A percentile compares a stretch with the other conserved stretches of the same genome.
Conservation (phyloP, 2,888 invertebrate species). For the Ypsolopha sequella region DNA sequence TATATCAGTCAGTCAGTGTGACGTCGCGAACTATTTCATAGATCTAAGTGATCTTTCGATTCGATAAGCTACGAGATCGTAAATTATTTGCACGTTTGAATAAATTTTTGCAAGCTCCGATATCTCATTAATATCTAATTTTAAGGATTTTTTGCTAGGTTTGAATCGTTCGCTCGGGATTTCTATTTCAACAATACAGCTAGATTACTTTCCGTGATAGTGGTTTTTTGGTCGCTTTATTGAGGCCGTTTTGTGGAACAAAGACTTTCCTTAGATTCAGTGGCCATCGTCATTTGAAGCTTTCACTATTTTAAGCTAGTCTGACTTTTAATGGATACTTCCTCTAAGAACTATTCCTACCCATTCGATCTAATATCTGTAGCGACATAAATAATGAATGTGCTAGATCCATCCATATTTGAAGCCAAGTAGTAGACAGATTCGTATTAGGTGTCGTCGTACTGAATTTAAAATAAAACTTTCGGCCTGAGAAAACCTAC, state of each 20-base stretch:
- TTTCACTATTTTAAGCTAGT: too few species aligned
- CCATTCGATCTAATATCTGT: conserved; percentile 44
- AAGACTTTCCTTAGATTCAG: background rate
- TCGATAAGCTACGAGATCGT: conserved; percentile 34
- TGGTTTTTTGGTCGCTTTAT: too few species aligned
- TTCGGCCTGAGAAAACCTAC: too few species aligned
- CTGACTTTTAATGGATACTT: too few species aligned
- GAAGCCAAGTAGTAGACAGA: conserved; percentile 35
- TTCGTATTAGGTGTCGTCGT: conserved; percentile 32
- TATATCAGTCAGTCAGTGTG: conserved; percentile 10
- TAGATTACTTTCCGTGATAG: background rate
- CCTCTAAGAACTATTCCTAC: conserved; percentile 19
- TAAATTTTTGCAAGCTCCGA: conserved; percentile 40
- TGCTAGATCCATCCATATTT: conserved; percentile 54
- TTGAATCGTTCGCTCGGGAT: conserved; percentile 16
- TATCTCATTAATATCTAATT: conserved; percentile 20
- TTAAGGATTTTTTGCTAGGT: conserved; percentile 39
- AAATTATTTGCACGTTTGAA: conserved; percentile 60
- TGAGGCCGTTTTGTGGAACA: background rate
- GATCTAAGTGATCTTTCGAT: conserved; percentile 19
- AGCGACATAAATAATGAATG: conserved; percentile 49
- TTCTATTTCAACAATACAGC: background rate
- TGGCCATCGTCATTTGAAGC: too few species aligned
- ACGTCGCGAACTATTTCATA: conserved; percentile 15
- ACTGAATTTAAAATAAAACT: too few species aligned